A percentile compares a stretch with the other conserved stretches of the same genome.
These are phyloP conservation scores for Scopus umbretta DNA, from an alignment of 2,113 vertebrate genomes.

Conservation along the genomic window DNA sequence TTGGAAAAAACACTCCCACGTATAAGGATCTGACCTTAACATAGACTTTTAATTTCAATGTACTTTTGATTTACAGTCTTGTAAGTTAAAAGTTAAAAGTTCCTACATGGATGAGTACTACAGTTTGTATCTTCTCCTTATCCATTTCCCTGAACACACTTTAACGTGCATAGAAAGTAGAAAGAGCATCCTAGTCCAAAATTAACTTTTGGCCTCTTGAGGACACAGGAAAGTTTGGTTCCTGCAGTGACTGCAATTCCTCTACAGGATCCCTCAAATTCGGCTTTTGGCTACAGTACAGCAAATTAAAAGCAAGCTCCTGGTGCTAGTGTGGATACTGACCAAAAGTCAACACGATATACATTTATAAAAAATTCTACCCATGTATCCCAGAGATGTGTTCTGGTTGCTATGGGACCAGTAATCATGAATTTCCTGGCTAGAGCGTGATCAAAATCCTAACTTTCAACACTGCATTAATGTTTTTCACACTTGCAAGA, in stretches of 20 bases:
- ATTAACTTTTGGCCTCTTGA: neutral
- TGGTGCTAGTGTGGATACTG: neutral
- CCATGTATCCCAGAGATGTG: neutral
- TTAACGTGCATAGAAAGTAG: neutral
- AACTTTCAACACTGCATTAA: neutral
- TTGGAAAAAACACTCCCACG: neutral
- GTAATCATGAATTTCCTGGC: slow-evolving; percentile 38
- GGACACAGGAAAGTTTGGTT: neutral
- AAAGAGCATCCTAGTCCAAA: neutral
- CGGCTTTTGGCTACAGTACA: neutral
- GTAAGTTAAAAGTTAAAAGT: neutral
- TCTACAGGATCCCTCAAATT: neutral
- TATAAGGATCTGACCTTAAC: neutral
- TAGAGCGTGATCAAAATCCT: neutral
- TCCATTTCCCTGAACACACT: neutral
- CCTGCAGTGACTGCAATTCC: neutral
- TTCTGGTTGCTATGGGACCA: neutral
- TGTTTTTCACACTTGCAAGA: slow-evolving; percentile 5
- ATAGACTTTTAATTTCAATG: neutral
- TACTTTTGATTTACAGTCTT: neutral
- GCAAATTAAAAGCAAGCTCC: neutral
- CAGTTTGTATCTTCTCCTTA: neutral
- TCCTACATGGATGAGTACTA: neutral
- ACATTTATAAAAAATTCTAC: neutral
- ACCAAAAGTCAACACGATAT: neutral